Evolutionary conservation across 2,797 vertebrate genomes (phyloP).

Genomic region (Yasuhikotakia modesta): DNA sequence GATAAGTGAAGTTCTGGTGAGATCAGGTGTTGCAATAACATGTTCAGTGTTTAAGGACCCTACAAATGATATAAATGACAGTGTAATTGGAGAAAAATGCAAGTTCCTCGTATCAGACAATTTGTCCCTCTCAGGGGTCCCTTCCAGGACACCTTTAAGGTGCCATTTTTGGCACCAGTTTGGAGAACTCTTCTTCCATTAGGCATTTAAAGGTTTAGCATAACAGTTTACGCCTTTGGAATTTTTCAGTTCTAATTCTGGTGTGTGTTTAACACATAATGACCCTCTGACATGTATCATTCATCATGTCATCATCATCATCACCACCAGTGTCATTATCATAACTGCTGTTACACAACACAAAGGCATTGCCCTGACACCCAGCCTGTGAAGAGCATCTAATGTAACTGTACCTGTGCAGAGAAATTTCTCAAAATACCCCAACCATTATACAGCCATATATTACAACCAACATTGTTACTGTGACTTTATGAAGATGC

Average conservation of each 20-base stretch:
- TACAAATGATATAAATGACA: too few relatives aligned
- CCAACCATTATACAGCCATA: neutral
- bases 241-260: slow-evolving; percentile 10
- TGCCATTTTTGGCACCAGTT: slow-evolving; percentile 18
- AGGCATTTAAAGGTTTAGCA: neutral
- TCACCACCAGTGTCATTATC: slow-evolving; percentile 3
- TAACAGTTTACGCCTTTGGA: neutral
- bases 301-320: slow-evolving; percentile 10
- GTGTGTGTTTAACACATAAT: slow-evolving; percentile 1
- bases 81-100: too few relatives aligned
- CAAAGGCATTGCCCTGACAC: slow-evolving; percentile 14
- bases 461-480: neutral
- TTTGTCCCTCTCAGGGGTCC: neutral
- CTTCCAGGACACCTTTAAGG: slow-evolving; percentile 20
- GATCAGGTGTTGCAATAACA: too few relatives aligned
- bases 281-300: slow-evolving; percentile 29
- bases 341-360: slow-evolving; percentile 27
- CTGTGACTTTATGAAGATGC: neutral
- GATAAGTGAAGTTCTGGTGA: too few relatives aligned
- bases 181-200: too few relatives aligned
- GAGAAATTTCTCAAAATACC: neutral
- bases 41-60: too few relatives aligned
- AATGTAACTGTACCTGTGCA: neutral
- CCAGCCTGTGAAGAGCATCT: neutral
- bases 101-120: too few relatives aligned